Percentiles rank a stretch among this genome's conserved stretches.
These are phyloP conservation scores for Diplogasteroides magnus DNA, from an alignment of 1,140 invertebrate species.

Conservation along the genomic window DNA sequence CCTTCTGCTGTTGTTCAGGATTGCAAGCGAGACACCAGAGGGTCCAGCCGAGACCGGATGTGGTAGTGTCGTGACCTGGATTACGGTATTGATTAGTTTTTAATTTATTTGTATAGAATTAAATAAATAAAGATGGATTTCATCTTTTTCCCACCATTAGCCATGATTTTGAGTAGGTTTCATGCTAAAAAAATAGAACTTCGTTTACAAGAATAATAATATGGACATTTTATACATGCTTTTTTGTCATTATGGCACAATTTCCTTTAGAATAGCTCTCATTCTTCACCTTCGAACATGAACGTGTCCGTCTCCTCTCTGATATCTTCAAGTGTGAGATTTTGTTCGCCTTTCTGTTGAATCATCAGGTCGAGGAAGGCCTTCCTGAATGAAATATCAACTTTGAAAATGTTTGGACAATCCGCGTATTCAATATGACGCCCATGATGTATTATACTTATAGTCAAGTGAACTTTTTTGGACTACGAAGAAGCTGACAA, in stretches of 20 bases:
- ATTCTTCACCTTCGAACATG: constrained; percentile 69
- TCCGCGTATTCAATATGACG: constrained; percentile 17
- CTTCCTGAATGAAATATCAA: no score
- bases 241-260: no score
- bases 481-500: neutral
- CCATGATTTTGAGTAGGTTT: no score
- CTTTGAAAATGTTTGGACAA: constrained; percentile 62
- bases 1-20: constrained; percentile 65
- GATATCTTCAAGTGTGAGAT: constrained; percentile 62
- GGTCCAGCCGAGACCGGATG: constrained; percentile 68
- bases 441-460: neutral
- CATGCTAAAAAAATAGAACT: neutral
- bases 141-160: neutral
- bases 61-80: constrained; percentile 75
- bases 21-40: constrained; percentile 58
- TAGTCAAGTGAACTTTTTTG: constrained; percentile 11
- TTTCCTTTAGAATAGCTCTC: no score
- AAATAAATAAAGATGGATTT: neutral
- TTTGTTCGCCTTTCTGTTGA: constrained; percentile 70
- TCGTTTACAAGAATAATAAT: neutral
- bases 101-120: neutral
- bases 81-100: neutral
- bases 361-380: constrained; percentile 88
- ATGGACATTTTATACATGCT: no score
- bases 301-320: constrained; percentile 74